Base-by-base conservation (phyloP, 2,113 vertebrate species). In the Apistogramma diplotaenia region DNA sequence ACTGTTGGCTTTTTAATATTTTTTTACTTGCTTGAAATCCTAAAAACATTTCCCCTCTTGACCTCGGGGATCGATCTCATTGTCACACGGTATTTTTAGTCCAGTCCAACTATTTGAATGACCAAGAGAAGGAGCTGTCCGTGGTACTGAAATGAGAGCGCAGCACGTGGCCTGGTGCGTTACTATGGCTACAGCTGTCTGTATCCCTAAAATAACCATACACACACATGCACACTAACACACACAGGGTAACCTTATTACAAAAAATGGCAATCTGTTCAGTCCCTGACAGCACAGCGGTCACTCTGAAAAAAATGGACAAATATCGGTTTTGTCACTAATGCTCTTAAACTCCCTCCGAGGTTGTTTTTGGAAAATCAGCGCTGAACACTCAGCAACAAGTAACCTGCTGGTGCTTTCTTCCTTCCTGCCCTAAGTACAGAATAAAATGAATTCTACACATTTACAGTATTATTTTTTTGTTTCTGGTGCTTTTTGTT, bases 111-210 rank as follows among this genome's bases (percentile, higher is more conserved):
- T 33, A 37, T 65, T 67, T 12, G 78, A 18, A 78, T 49, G 65
- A n/a, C 43, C 60, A 4, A 76, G 76, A 62, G 78, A 80, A 57
- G 19, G 88, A 83, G 79, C 83, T 89, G 89, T 90, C 86, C 83
- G 1, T 79, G 85, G 86, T 78, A 6, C 85, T 92, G 88, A 92
- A 93, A 93, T 78, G 77, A 89, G 89, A 92, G 85, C 84, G 21
- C 77, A 78, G 89, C 83, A 85, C 81, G 70, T 85, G 89, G 86
- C 79, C 87, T 77, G 75, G 61, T 89, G 86, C 60, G 93, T 94
- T 94, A 85, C 93, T 93, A 94, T 94, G 92, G 89, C 87, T 92
- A 94, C 92, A 89, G 91, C 81, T 90, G 86, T 88, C 87, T 89
- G 86, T 88, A 87, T 91, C 89, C 91, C 89, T 90, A 92, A 92